These are phyloP conservation scores for Poeciliopsis occidentalis DNA, from an alignment of 2,113 vertebrate species.

Conservation along the genomic window DNA sequence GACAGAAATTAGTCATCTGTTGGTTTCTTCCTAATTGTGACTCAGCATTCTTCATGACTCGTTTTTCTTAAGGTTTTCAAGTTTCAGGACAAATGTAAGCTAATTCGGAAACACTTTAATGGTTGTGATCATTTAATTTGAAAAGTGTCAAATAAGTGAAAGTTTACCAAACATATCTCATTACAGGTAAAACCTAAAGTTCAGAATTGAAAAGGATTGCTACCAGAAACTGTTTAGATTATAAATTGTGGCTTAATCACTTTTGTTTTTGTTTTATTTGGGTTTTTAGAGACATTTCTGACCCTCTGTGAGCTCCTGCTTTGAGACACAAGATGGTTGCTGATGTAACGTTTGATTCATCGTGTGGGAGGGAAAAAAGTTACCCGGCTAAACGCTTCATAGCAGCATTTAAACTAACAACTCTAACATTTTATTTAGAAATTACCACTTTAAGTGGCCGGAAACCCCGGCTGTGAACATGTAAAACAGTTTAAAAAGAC, in stretches of 20 bases:
- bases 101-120: neutral
- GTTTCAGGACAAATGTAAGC: too few species aligned
- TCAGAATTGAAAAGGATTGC: too few species aligned
- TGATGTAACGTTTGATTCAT: constrained; percentile 8
- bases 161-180: too few species aligned
- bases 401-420: neutral
- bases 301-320: neutral
- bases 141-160: neutral
- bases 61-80: too few species aligned
- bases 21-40: too few species aligned
- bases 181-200: too few species aligned
- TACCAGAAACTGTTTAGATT: too few species aligned
- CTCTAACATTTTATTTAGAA: too few species aligned
- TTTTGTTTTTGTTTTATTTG: too few species aligned
- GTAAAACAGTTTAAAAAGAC: neutral
- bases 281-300: neutral
- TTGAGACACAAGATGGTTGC: neutral
- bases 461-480: neutral
- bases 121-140: neutral
- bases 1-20: too few species aligned
- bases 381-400: neutral
- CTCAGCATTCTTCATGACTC: too few species aligned
- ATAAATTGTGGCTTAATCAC: too few species aligned
- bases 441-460: rapidly evolving
- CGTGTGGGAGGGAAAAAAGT: constrained; percentile 51